Percentiles rank a stretch among this genome's conserved stretches.
Evolutionary conservation across 2,113 vertebrate genomes (phyloP).

Genomic region (Mellivora capensis): DNA sequence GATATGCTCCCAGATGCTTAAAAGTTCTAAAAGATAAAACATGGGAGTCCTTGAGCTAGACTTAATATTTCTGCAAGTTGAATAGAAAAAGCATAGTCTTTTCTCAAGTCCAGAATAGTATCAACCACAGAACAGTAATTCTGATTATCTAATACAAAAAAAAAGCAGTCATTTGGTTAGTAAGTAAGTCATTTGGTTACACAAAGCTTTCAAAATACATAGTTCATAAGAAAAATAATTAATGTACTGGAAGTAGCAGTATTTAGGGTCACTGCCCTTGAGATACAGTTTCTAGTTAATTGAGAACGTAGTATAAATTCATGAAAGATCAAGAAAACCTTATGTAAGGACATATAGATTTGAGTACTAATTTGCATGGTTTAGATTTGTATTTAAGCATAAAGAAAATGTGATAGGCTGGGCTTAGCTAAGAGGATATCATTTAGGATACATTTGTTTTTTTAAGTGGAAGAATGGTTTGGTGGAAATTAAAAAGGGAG

Average conservation of each 20-base stretch:
- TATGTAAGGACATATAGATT: background rate
- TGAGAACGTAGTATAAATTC: background rate
- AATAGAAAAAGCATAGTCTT: background rate
- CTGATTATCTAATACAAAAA: background rate
- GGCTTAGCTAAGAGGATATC: background rate
- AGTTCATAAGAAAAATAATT: background rate
- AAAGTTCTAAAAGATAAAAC: background rate
- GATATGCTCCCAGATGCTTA: background rate
- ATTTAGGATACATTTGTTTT: background rate
- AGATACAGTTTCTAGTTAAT: background rate
- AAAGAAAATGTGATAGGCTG: background rate
- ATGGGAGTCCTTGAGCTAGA: background rate
- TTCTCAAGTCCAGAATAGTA: background rate
- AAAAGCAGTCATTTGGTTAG: background rate
- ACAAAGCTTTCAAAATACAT: background rate
- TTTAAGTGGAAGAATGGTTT: background rate
- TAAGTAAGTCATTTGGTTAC: background rate
- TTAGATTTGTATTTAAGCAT: background rate
- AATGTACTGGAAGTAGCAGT: background rate
- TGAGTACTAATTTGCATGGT: background rate
- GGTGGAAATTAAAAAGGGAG: background rate
- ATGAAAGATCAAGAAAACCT: background rate
- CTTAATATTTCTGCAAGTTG: background rate
- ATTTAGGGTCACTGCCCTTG: background rate
- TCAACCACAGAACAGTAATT: background rate